phyloP scores from a whole-genome alignment of 2,888 invertebrate genomes.

The Rhingia rostrata region DNA sequence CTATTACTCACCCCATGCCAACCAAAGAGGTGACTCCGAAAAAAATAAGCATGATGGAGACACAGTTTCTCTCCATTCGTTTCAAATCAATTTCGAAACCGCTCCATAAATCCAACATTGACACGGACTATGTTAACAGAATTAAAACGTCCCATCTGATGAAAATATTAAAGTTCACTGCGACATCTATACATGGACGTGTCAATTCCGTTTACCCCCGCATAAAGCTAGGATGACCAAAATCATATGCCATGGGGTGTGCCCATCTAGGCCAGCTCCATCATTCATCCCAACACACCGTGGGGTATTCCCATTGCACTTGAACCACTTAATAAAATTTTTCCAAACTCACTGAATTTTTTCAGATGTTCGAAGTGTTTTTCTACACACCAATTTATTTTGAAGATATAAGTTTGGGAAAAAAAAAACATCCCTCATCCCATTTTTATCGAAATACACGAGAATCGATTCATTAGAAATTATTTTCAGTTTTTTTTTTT shows the following conservation, averaged over 20 bases:
- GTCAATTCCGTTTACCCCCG: background rate
- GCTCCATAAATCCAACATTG: background rate
- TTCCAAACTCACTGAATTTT: conserved; percentile 30
- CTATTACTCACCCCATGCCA: background rate
- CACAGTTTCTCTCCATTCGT: no score
- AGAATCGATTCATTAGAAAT: conserved; percentile 26
- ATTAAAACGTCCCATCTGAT: conserved; percentile 44
- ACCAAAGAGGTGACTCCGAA: no score
- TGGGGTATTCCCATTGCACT: conserved; percentile 16
- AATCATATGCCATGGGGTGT: background rate
- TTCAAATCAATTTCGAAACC: conserved; percentile 32
- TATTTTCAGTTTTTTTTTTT: conserved; percentile 21
- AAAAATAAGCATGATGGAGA: no score
- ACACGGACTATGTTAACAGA: conserved; percentile 50
- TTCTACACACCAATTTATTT: conserved; percentile 45
- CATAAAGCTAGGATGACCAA: background rate
- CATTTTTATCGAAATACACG: background rate
- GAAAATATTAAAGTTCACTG: conserved; percentile 37
- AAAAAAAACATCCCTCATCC: conserved; percentile 25
- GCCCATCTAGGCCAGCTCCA: conserved; percentile 32
- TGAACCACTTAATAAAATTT: conserved; percentile 45
- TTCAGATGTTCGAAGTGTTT: conserved; percentile 35
- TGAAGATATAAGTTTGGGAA: conserved; percentile 41
- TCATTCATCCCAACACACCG: background rate
- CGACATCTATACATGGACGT: background rate